Percentiles rank a stretch among this genome's conserved stretches.
These are phyloP conservation scores for Pseudoatta argentina DNA, from an alignment of 1,140 invertebrate species.

Conservation along the genomic window DNA sequence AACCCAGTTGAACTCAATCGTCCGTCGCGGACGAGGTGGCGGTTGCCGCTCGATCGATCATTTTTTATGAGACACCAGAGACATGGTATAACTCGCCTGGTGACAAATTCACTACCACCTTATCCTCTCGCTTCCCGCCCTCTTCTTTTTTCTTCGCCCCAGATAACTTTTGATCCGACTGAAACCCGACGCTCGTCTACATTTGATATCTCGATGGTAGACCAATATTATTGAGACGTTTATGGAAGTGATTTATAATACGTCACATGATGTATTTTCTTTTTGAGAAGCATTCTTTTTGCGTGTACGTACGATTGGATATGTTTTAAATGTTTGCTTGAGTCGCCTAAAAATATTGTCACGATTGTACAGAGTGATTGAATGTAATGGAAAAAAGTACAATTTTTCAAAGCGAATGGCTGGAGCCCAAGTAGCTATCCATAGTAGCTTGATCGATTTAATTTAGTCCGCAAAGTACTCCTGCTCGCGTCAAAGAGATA, in stretches of 20 bases:
- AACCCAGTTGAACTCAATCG: slow-evolving; percentile 52
- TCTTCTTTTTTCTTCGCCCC: slow-evolving; percentile 43
- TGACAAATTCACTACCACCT: slow-evolving; percentile 69
- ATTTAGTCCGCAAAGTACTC: slow-evolving; percentile 53
- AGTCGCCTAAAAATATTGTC: neutral
- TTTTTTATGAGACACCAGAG: slow-evolving; percentile 72
- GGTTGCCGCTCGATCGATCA: slow-evolving; percentile 72
- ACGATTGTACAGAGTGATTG: neutral
- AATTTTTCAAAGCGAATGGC: neutral
- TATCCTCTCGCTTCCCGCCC: slow-evolving; percentile 28
- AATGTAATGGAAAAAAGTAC: neutral
- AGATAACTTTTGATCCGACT: slow-evolving; percentile 45
- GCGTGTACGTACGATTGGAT: neutral
- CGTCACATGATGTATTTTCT: neutral
- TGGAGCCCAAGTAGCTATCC: slow-evolving; percentile 20
- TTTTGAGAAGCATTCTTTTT: neutral
- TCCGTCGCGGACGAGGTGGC: slow-evolving; percentile 39
- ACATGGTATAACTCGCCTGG: slow-evolving; percentile 33
- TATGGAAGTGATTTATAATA: slow-evolving; percentile 6
- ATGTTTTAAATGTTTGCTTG: neutral
- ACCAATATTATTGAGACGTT: slow-evolving; percentile 30
- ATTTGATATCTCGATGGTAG: slow-evolving; percentile 17
- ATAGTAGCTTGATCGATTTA: slow-evolving; percentile 40
- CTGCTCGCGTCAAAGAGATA: slow-evolving; percentile 49
- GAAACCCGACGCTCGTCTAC: slow-evolving; percentile 9